Percentiles rank a stretch among this genome's conserved stretches.
These are phyloP conservation scores for Calephelis perditalis DNA, from an alignment of 2,888 invertebrate species.

Conservation along the genomic window DNA sequence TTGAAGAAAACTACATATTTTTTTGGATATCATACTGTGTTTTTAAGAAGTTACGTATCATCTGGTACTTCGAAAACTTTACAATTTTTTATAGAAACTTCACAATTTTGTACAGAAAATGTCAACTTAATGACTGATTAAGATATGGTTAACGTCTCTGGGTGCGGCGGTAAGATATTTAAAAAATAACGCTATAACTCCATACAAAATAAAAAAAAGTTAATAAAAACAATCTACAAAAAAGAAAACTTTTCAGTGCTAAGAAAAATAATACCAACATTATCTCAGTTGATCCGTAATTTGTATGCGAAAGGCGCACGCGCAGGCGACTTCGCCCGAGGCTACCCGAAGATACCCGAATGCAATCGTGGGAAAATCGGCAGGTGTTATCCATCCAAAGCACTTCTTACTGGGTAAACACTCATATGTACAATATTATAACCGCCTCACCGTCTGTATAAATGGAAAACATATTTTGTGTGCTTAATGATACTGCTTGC, in stretches of 20 bases:
- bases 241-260: neutral
- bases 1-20: too few relatives aligned
- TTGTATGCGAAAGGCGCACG: slow-evolving; percentile 45
- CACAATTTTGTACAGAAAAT: too few relatives aligned
- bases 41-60: too few relatives aligned
- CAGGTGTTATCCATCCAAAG: slow-evolving; percentile 74
- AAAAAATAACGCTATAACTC: too few relatives aligned
- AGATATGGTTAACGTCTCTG: too few relatives aligned
- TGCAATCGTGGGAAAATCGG: slow-evolving; percentile 71
- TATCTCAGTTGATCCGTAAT: slow-evolving; percentile 28
- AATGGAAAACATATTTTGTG: slow-evolving; percentile 78
- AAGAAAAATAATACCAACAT: neutral
- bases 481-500: slow-evolving; percentile 75
- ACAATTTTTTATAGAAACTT: too few relatives aligned
- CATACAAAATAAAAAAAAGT: neutral
- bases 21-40: too few relatives aligned
- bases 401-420: slow-evolving; percentile 78
- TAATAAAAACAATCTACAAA: neutral
- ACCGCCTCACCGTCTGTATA: slow-evolving; percentile 73
- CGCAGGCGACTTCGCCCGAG: slow-evolving; percentile 40
- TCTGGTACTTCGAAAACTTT: too few relatives aligned
- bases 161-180: too few relatives aligned
- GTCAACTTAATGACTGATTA: too few relatives aligned
- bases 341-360: slow-evolving; percentile 57
- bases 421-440: slow-evolving; percentile 77